Conservation (phyloP, 2,797 vertebrate species). For the Rhinichthys osculus region DNA sequence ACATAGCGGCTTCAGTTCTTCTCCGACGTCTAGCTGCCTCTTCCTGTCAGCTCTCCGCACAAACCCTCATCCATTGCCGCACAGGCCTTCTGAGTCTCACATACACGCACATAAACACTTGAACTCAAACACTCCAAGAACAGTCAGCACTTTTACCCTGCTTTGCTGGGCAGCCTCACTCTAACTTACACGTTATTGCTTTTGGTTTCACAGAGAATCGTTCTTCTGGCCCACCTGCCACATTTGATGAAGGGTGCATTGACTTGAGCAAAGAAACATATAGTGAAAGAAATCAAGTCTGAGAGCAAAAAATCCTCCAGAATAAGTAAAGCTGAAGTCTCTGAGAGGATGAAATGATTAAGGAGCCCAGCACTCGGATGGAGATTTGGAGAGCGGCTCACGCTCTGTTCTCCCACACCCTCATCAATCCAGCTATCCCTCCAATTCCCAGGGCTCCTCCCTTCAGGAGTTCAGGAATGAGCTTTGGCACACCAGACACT, state of each 20-base stretch:
- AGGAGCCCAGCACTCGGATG: constrained; percentile 16
- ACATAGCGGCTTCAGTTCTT: background rate
- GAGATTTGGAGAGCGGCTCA: constrained; percentile 36
- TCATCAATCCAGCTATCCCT: constrained; percentile 49
- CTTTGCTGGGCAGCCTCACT: background rate
- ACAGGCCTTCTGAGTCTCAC: background rate
- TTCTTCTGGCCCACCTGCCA: constrained; percentile 17
- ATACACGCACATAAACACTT: constrained; percentile 15
- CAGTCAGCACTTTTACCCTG: constrained; percentile 15
- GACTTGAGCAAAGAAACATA: constrained; percentile 14
- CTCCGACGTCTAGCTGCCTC: constrained; percentile 51
- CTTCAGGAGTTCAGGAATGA: constrained; percentile 34
- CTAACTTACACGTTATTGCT: constrained; percentile 19
- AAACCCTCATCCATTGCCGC: constrained; percentile 47
- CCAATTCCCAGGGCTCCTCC: constrained; percentile 51
- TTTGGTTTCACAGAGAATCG: constrained; percentile 10
- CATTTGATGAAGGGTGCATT: constrained; percentile 13
- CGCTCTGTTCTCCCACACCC: constrained; percentile 24
- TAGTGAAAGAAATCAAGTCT: constrained; percentile 12
- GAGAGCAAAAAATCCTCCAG: constrained; percentile 8
- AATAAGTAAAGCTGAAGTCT: constrained; percentile 26
- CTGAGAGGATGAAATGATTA: constrained; percentile 38
- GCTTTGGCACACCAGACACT: constrained; percentile 30
- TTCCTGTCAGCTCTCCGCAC: constrained; percentile 56
- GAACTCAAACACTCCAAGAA: constrained; percentile 12